phyloP scores from a whole-genome alignment of 1,140 invertebrate species.

The Anoplophora glabripennis region DNA sequence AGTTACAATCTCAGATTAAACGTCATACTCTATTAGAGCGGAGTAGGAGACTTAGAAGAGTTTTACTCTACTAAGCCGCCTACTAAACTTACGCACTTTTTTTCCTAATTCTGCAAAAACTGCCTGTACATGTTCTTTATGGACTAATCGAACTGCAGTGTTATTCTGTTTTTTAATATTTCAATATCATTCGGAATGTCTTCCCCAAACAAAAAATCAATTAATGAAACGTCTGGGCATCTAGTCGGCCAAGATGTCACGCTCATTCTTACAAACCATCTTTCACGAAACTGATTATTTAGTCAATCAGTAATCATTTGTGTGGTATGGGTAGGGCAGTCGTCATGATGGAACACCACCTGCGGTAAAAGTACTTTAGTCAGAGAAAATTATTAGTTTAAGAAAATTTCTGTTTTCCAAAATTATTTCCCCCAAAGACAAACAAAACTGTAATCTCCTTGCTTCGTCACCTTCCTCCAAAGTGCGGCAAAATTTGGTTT shows the following conservation, averaged over 20 bases:
- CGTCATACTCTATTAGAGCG: no score
- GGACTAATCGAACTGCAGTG: not conserved
- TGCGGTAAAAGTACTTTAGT: not conserved
- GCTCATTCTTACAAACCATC: no score
- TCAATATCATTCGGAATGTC: not conserved
- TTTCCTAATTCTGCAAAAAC: conserved; percentile 1
- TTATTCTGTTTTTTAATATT: conserved; percentile 15
- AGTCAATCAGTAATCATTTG: not conserved
- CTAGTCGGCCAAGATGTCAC: no score
- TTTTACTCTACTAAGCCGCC: no score
- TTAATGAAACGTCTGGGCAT: not conserved
- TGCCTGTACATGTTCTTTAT: not conserved
- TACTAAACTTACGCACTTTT: no score
- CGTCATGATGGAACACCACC: not conserved
- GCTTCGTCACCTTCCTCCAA: conserved; percentile 16
- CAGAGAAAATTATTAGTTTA: conserved; percentile 15
- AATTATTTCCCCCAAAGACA: conserved; percentile 12
- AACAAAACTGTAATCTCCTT: conserved; percentile 13
- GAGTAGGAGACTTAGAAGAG: no score
- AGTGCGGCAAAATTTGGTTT: conserved; percentile 16
- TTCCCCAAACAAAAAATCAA: not conserved
- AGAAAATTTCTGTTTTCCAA: conserved; percentile 17
- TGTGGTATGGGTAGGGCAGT: conserved; percentile 1
- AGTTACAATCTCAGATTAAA: no score
- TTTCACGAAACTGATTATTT: no score